These are phyloP conservation scores for Thereva nobilitata DNA, from an alignment of 2,888 invertebrate genomes.

Conservation along the genomic window DNA sequence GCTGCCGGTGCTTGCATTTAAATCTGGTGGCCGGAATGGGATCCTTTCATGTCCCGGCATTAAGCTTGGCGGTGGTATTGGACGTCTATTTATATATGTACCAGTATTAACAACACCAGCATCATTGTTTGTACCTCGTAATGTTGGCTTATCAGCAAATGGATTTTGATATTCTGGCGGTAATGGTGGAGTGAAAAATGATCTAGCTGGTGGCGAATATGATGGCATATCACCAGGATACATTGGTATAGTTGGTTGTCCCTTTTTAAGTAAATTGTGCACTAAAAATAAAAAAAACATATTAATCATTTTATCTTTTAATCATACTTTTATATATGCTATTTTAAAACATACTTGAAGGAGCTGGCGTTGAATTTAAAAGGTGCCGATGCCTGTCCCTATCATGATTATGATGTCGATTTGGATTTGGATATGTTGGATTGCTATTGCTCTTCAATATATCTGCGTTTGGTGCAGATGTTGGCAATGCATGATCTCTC, in stretches of 20 bases:
- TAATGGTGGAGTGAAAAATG: constrained; percentile 80
- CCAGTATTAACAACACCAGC: constrained; percentile 49
- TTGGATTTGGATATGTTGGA: constrained; percentile 75
- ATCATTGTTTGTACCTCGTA: constrained; percentile 72
- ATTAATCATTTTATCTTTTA: background rate
- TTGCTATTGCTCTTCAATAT: constrained; percentile 77
- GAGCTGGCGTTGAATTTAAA: constrained; percentile 55
- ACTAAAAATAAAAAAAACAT: constrained; percentile 46
- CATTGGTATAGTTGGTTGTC: constrained; percentile 65
- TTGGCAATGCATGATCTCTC: constrained; percentile 73
- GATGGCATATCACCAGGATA: constrained; percentile 74
- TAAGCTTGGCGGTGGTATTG: constrained; percentile 81
- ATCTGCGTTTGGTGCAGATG: constrained; percentile 77
- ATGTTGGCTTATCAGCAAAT: constrained; percentile 86
- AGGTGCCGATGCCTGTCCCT: constrained; percentile 53
- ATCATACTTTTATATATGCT: background rate
- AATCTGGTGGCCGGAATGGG: constrained; percentile 71
- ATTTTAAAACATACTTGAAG: constrained; percentile 50
- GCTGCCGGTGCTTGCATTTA: constrained; percentile 40
- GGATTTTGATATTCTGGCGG: constrained; percentile 84
- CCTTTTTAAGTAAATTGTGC: constrained; percentile 65
- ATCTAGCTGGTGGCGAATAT: constrained; percentile 79
- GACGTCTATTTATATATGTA: constrained; percentile 71
- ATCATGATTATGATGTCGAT: constrained; percentile 60
- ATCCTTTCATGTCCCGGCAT: constrained; percentile 82